phyloP scores from a whole-genome alignment of 2,888 invertebrate species.

The Phalera bucephala region DNA sequence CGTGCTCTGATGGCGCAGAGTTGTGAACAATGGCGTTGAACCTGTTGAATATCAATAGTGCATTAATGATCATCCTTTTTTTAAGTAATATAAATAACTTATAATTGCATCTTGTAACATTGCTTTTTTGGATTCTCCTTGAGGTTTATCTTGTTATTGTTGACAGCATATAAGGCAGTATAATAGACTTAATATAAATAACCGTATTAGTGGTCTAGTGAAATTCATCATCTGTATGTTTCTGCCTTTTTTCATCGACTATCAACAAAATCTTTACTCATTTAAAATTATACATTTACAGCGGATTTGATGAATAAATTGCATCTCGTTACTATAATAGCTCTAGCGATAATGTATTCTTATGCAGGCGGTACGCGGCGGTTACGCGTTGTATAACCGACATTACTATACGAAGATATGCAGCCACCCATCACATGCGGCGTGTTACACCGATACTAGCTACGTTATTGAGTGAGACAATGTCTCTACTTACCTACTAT shows the following conservation, averaged over 20 bases:
- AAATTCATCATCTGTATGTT: too few species aligned
- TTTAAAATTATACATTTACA: slow-evolving; percentile 3
- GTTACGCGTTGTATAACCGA: slow-evolving; percentile 41
- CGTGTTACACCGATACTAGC: neutral
- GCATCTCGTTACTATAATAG: slow-evolving; percentile 18
- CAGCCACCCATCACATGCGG: slow-evolving; percentile 18
- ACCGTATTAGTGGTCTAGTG: too few species aligned
- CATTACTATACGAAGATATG: slow-evolving; percentile 26
- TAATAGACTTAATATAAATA: too few species aligned
- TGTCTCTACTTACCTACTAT: too few species aligned
- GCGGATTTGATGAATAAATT: slow-evolving; percentile 19
- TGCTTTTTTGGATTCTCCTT: too few species aligned
- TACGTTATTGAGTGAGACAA: neutral
- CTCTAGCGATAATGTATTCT: slow-evolving; percentile 17
- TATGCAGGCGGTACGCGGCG: slow-evolving; percentile 29
- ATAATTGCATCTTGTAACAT: too few species aligned
- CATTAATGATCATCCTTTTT: too few species aligned
- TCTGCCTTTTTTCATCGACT: too few species aligned
- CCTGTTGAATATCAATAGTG: slow-evolving; percentile 20
- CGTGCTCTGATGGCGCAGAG: slow-evolving; percentile 60
- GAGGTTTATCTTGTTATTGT: too few species aligned
- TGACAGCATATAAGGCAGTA: too few species aligned
- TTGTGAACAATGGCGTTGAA: slow-evolving; percentile 75
- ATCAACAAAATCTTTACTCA: too few species aligned
- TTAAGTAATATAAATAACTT: too few species aligned